phyloP scores from a whole-genome alignment of 64 coral and sea anemone species.

The Astreopora myriophthalma region DNA sequence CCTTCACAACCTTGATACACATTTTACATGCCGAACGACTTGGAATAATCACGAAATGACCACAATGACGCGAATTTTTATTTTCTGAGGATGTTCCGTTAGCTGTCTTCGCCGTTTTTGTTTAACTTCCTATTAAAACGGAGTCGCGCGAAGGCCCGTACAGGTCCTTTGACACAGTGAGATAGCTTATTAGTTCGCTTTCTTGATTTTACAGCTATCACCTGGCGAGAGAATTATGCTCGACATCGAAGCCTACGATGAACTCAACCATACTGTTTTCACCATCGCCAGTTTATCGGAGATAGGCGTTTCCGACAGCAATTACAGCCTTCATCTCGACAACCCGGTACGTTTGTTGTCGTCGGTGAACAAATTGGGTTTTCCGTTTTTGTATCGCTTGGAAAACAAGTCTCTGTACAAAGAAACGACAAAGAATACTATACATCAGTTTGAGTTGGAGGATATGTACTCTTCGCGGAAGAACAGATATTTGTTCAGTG shows the following conservation, averaged over 20 bases:
- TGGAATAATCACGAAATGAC: no score
- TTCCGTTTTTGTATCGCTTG: constrained; percentile 64
- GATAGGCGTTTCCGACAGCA: neutral
- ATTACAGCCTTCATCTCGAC: neutral
- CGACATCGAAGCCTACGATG: constrained; percentile 70
- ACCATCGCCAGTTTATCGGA: constrained; percentile 53
- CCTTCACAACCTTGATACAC: no score
- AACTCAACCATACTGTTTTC: constrained; percentile 77
- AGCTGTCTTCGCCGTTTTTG: no score
- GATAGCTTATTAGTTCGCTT: neutral
- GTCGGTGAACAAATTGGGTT: constrained; percentile 11
- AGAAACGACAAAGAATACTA: neutral
- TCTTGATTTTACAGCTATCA: constrained; percentile 27
- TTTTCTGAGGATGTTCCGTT: no score
- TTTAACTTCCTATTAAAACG: no score
- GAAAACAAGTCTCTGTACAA: neutral
- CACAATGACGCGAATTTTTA: no score
- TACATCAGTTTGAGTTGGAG: constrained; percentile 32
- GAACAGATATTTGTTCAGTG: constrained; percentile 32
- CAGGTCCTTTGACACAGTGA: no score
- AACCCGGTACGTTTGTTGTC: constrained; percentile 49
- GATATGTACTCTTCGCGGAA: constrained; percentile 22
- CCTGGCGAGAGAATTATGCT: constrained; percentile 78
- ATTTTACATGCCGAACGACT: no score
- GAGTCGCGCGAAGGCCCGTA: no score